Conservation (phyloP, 2,797 vertebrate species). For the Protonibea diacanthus region DNA sequence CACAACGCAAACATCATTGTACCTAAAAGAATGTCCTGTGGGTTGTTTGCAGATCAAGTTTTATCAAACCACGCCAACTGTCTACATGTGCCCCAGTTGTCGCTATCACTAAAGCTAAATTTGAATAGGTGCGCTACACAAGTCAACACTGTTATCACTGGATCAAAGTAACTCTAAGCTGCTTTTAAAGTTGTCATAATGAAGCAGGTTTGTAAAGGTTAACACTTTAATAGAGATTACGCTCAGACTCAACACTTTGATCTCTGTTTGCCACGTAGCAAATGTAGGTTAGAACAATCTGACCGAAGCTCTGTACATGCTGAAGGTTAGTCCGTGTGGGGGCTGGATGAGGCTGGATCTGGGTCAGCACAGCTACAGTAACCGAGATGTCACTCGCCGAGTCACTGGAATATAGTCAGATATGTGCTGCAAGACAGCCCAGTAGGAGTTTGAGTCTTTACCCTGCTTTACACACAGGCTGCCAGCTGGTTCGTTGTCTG, state of each 20-base stretch:
- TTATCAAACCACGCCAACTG: neutral
- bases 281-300: neutral
- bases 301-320: neutral
- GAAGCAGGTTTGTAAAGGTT: neutral
- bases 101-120: neutral
- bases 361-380: slow-evolving; percentile 1
- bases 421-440: neutral
- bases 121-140: neutral
- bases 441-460: neutral
- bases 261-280: neutral
- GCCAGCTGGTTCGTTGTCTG: slow-evolving; percentile 32
- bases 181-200: neutral
- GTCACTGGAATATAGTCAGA: slow-evolving; percentile 2
- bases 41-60: neutral
- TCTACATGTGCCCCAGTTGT: neutral
- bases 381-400: neutral
- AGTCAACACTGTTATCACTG: neutral
- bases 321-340: neutral
- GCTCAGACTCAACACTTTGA: neutral
- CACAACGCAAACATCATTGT: too few species aligned
- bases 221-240: neutral
- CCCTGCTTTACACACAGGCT: neutral
- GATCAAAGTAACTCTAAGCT: neutral
- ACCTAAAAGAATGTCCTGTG: too few species aligned
- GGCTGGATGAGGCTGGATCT: neutral